Percentiles rank a stretch among this genome's conserved stretches.
Evolutionary conservation across 37 sponge, comb jelly and placozoan species (phyloP).

Genomic region (Spongilla lacustris): DNA sequence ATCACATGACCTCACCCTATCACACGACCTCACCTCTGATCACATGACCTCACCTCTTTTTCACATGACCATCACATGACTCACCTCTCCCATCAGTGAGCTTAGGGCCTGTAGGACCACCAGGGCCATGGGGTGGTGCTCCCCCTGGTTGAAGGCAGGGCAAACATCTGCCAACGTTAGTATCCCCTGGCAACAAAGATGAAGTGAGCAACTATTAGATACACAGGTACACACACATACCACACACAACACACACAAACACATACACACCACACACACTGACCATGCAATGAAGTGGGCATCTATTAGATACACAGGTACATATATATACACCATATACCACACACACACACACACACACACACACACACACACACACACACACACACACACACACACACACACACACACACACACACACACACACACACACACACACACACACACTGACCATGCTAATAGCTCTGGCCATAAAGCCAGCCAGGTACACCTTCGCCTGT

Average conservation of each 20-base stretch:
- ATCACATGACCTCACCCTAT: no score
- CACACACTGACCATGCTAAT: slow-evolving; percentile 51
- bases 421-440: no score
- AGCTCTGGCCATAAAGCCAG: slow-evolving; percentile 63
- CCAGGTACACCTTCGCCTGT: slow-evolving; percentile 43
- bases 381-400: no score
- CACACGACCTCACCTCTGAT: no score
- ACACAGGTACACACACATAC: background rate
- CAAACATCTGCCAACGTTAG: slow-evolving; percentile 11
- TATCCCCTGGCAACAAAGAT: slow-evolving; percentile 30
- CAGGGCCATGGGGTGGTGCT: slow-evolving; percentile 61
- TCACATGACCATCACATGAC: background rate
- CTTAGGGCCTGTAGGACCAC: slow-evolving; percentile 55
- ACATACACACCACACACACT: background rate
- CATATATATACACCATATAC: background rate
- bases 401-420: no score
- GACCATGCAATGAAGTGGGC: no score
- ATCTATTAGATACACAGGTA: slow-evolving; percentile 17
- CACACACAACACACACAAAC: background rate
- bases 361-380: no score
- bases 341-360: no score
- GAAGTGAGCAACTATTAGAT: background rate
- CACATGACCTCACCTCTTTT: no score
- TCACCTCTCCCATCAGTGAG: slow-evolving; percentile 55
- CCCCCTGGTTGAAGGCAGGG: slow-evolving; percentile 41